Percentiles rank a stretch among this genome's conserved stretches.
phyloP scores from a whole-genome alignment of 2,113 vertebrate species.

The Apodemus speciosus region DNA sequence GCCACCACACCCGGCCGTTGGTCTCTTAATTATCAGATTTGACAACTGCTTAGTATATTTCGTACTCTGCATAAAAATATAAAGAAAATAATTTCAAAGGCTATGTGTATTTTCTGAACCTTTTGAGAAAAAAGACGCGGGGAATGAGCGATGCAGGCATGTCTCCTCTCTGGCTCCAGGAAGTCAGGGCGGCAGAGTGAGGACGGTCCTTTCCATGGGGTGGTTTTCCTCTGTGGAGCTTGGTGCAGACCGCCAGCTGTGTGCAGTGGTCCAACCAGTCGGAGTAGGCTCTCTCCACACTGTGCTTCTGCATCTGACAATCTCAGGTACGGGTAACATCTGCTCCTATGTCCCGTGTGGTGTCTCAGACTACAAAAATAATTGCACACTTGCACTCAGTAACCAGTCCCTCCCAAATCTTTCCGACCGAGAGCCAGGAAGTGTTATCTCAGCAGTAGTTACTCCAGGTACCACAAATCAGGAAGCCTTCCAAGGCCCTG shows the following conservation, averaged over 20 bases:
- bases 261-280: not conserved
- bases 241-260: not conserved
- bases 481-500: not conserved
- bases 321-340: constrained; percentile 13
- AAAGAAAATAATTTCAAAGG: not conserved
- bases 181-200: accelerated
- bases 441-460: not conserved
- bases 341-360: constrained; percentile 45
- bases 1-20: no score
- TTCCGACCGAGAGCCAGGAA: constrained; percentile 15
- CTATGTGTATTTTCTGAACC: not conserved
- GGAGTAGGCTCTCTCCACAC: not conserved
- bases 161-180: not conserved
- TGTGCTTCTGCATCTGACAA: constrained; percentile 34
- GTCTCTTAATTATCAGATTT: constrained; percentile 5
- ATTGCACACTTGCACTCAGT: constrained; percentile 35
- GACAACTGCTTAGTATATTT: not conserved
- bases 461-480: not conserved
- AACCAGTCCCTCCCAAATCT: constrained; percentile 9
- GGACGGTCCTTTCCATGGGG: not conserved
- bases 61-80: not conserved
- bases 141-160: not conserved
- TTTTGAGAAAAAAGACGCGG: constrained; percentile 28
- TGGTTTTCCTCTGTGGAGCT: not conserved
- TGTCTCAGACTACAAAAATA: constrained; percentile 41